Percentiles rank a stretch among this genome's conserved stretches.
phyloP scores from a whole-genome alignment of 2,888 invertebrate species.

The Drosophila lutescens region DNA sequence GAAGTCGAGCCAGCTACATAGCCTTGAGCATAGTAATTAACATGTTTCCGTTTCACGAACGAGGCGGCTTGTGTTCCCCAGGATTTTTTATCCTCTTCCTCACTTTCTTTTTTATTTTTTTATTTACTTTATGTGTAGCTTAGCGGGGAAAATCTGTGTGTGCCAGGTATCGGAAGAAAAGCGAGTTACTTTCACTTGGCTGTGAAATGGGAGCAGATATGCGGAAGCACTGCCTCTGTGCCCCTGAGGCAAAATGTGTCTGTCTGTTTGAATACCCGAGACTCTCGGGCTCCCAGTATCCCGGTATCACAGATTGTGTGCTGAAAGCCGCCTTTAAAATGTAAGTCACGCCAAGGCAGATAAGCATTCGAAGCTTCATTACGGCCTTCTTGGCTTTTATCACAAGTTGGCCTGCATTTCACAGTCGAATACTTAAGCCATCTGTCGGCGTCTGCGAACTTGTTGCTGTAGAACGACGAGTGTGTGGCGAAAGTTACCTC shows the following conservation, averaged over 20 bases:
- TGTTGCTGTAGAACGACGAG: conserved; percentile 56
- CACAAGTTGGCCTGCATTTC: conserved; percentile 56
- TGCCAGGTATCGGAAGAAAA: conserved; percentile 46
- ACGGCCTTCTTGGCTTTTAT: conserved; percentile 59
- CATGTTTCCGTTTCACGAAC: conserved; percentile 80
- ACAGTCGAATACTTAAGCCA: conserved; percentile 55
- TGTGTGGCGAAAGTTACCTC: conserved; percentile 35
- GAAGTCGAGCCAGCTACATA: conserved; percentile 67
- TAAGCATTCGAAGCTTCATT: conserved; percentile 73
- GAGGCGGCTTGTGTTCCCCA: conserved; percentile 19
- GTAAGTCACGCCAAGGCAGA: conserved; percentile 69
- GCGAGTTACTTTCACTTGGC: conserved; percentile 67
- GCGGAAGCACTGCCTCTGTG: conserved; percentile 57
- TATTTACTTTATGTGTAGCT: conserved; percentile 48
- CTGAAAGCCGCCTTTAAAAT: conserved; percentile 73
- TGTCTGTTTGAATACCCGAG: conserved; percentile 13
- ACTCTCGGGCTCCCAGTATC: not conserved
- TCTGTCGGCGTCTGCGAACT: conserved; percentile 41
- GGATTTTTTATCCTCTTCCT: not conserved
- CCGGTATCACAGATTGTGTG: conserved; percentile 23
- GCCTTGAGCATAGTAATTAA: conserved; percentile 83
- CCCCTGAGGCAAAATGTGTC: conserved; percentile 35
- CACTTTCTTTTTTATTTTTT: not conserved
- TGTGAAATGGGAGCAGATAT: conserved; percentile 67
- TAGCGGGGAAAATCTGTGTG: conserved; percentile 43